Conservation (phyloP, 2,888 invertebrate species). For the Cryptus armator region DNA sequence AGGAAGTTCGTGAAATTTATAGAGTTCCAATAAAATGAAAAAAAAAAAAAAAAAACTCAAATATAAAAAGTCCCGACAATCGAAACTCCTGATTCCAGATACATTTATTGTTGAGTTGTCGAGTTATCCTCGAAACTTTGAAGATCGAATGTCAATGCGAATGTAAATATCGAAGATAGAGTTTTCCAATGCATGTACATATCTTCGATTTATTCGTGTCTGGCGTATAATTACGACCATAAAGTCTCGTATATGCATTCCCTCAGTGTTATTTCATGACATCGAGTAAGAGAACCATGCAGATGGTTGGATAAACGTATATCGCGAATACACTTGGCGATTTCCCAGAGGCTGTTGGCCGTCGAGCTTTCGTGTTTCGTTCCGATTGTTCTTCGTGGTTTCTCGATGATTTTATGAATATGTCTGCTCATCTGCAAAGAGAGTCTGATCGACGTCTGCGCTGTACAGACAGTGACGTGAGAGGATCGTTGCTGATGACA, state of each 20-base stretch:
- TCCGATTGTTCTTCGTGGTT: neutral
- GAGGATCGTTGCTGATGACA: neutral
- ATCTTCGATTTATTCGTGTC: neutral
- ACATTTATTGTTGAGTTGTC: neutral
- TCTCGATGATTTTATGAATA: constrained; percentile 15
- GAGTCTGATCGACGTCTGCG: neutral
- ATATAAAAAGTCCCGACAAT: constrained; percentile 1
- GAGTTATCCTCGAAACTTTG: neutral
- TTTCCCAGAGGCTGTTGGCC: constrained; percentile 2
- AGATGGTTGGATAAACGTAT: neutral
- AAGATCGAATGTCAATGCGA: neutral
- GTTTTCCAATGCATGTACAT: neutral
- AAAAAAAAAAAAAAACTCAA: constrained; percentile 10
- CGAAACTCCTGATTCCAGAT: neutral
- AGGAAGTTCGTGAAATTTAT: constrained; percentile 1
- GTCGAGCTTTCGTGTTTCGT: neutral
- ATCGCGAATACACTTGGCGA: neutral
- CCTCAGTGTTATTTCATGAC: neutral
- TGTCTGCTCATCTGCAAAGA: neutral
- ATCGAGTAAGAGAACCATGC: neutral
- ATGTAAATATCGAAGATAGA: neutral
- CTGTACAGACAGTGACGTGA: neutral
- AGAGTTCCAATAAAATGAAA: constrained; percentile 41
- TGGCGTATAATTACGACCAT: neutral
- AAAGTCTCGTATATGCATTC: neutral